Conservation (phyloP, 1,140 invertebrate genomes). For the Schlechtendalia chinensis region DNA sequence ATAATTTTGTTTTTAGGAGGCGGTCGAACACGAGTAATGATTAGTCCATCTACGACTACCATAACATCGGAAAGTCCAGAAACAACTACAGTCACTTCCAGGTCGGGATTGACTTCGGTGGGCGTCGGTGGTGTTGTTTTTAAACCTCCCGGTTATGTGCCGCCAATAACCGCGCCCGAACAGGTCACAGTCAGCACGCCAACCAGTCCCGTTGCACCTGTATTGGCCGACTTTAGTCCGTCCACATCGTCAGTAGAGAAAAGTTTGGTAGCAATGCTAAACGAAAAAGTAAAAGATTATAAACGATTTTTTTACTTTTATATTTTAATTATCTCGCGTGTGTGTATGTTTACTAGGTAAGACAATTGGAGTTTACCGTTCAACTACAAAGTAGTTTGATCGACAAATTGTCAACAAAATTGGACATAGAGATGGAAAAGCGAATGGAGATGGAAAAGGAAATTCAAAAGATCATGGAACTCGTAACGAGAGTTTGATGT, state of each 20-base stretch:
- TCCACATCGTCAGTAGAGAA: background rate
- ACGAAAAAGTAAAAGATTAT: constrained; percentile 30
- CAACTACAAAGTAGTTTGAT: constrained; percentile 41
- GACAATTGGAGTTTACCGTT: constrained; percentile 36
- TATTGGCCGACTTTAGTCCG: background rate
- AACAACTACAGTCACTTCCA: constrained; percentile 33
- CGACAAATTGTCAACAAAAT: constrained; percentile 51
- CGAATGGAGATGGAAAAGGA: constrained; percentile 52
- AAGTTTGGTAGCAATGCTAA: constrained; percentile 23
- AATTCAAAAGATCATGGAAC: constrained; percentile 53
- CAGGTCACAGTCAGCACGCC: constrained; percentile 34
- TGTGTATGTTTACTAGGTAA: constrained; percentile 32
- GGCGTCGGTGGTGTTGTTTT: constrained; percentile 38
- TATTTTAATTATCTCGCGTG: background rate
- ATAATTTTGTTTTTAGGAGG: background rate
- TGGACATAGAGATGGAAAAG: constrained; percentile 52
- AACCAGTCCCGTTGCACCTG: constrained; percentile 6
- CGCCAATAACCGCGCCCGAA: constrained; percentile 30
- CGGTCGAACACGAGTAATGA: constrained; percentile 37
- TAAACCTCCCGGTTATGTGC: constrained; percentile 39
- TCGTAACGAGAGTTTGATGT: constrained; percentile 53
- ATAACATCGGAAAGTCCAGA: constrained; percentile 41
- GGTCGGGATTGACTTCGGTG: constrained; percentile 34
- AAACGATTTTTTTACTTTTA: background rate
- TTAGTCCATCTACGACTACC: constrained; percentile 32